These are phyloP conservation scores for Plestiodon gilberti DNA, from an alignment of 2,113 vertebrate species.

Conservation along the genomic window DNA sequence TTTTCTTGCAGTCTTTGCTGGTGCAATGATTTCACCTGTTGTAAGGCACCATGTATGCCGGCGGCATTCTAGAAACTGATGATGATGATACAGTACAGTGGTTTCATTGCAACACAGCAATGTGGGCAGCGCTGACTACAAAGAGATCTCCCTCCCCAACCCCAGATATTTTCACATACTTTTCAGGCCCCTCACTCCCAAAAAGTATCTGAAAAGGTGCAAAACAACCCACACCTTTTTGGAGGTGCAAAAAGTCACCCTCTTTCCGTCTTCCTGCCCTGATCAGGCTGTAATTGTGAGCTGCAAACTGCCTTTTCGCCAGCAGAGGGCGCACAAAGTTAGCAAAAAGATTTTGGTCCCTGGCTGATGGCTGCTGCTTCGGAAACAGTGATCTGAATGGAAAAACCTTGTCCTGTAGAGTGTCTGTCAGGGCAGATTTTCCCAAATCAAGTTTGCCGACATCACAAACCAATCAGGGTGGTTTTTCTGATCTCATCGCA, in stretches of 20 bases:
- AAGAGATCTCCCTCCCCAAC: background rate
- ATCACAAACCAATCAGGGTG: background rate
- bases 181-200: background rate
- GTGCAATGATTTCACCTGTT: too few species aligned
- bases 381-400: background rate
- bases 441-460: background rate
- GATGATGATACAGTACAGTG: background rate
- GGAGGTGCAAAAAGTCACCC: background rate
- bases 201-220: background rate
- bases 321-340: constrained; percentile 64
- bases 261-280: background rate
- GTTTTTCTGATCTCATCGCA: background rate
- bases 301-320: constrained; percentile 19
- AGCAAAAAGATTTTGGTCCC: background rate
- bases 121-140: background rate
- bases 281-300: background rate
- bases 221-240: too few species aligned
- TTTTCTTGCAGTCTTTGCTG: too few species aligned
- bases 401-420: background rate
- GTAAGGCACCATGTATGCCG: too few species aligned
- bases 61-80: too few species aligned
- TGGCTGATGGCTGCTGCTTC: background rate
- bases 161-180: background rate
- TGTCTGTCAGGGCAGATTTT: background rate
- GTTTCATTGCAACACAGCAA: background rate